phyloP scores from a whole-genome alignment of 2,888 invertebrate genomes.

The Scotopteryx bipunctaria region DNA sequence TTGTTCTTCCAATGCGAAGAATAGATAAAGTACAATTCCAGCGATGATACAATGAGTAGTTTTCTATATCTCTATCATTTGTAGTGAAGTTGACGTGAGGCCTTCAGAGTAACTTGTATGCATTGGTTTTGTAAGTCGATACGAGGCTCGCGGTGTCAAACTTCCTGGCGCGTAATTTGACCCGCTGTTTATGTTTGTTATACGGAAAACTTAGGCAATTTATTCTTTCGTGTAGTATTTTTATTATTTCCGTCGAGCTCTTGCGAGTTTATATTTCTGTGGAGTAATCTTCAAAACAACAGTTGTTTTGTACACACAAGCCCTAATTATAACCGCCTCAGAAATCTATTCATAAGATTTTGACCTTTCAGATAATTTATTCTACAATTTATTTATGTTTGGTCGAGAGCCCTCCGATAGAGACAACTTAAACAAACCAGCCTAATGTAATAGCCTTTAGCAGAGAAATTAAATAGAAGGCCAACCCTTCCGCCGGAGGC shows the following conservation, averaged over 20 bases:
- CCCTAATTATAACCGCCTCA: neutral
- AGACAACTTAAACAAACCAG: conserved; percentile 49
- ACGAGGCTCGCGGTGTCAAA: conserved; percentile 23
- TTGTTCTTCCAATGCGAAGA: too few species aligned
- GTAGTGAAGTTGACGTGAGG: neutral
- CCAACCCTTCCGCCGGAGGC: conserved; percentile 42
- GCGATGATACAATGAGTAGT: too few species aligned
- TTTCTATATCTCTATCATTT: too few species aligned
- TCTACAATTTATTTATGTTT: conserved; percentile 40
- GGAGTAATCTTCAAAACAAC: too few species aligned
- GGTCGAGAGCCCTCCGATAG: conserved; percentile 29
- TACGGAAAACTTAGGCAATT: conserved; percentile 19
- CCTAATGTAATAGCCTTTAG: conserved; percentile 52
- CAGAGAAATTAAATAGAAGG: conserved; percentile 51
- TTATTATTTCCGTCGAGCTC: neutral
- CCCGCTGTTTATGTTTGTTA: conserved; percentile 18
- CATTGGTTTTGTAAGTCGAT: conserved; percentile 23
- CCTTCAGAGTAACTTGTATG: conserved; percentile 6
- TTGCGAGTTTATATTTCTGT: neutral
- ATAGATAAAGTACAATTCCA: too few species aligned
- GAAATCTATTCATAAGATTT: neutral
- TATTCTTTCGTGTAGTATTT: conserved; percentile 9
- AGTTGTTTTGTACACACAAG: neutral
- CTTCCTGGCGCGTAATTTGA: conserved; percentile 27
- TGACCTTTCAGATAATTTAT: conserved; percentile 27